Evolutionary conservation across 2,888 invertebrate genomes (phyloP).

Genomic region (Eurytoma adleriae): DNA sequence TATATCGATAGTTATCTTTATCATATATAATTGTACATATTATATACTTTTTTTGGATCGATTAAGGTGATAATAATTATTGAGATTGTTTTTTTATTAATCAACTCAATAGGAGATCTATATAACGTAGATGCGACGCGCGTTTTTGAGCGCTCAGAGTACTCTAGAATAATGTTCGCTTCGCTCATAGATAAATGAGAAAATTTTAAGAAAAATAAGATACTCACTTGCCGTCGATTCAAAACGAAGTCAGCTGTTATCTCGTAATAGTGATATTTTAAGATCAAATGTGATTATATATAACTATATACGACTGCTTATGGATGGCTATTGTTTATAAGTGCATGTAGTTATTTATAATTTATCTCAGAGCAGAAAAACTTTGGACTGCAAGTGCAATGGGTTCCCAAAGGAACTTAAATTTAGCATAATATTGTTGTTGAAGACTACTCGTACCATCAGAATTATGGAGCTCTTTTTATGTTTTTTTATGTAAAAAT

Average conservation of each 20-base stretch:
- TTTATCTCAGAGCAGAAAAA: constrained; percentile 21
- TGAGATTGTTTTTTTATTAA: constrained; percentile 52
- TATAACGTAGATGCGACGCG: constrained; percentile 41
- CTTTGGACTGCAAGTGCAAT: constrained; percentile 42
- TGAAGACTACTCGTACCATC: not conserved
- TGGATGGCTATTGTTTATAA: constrained; percentile 31
- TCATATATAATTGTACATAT: constrained; percentile 63
- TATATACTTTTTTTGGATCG: constrained; percentile 57
- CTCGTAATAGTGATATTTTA: constrained; percentile 16
- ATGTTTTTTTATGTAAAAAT: constrained; percentile 40
- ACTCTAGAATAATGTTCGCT: constrained; percentile 27
- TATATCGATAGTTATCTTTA: constrained; percentile 69
- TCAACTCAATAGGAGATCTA: constrained; percentile 35
- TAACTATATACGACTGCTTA: constrained; percentile 26
- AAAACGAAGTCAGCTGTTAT: constrained; percentile 27
- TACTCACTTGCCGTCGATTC: constrained; percentile 19
- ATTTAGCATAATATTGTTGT: constrained; percentile 36
- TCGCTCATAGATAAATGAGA: constrained; percentile 24
- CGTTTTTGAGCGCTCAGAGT: not conserved
- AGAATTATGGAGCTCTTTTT: constrained; percentile 23
- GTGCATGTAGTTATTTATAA: constrained; percentile 34
- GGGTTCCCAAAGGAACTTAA: constrained; percentile 10
- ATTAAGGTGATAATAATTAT: constrained; percentile 62
- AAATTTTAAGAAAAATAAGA: constrained; percentile 16
- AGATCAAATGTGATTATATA: constrained; percentile 23